A percentile compares a stretch with the other conserved stretches of the same genome.
phyloP scores from a whole-genome alignment of 2,797 vertebrate species.

The Peromyscus nudipes region DNA sequence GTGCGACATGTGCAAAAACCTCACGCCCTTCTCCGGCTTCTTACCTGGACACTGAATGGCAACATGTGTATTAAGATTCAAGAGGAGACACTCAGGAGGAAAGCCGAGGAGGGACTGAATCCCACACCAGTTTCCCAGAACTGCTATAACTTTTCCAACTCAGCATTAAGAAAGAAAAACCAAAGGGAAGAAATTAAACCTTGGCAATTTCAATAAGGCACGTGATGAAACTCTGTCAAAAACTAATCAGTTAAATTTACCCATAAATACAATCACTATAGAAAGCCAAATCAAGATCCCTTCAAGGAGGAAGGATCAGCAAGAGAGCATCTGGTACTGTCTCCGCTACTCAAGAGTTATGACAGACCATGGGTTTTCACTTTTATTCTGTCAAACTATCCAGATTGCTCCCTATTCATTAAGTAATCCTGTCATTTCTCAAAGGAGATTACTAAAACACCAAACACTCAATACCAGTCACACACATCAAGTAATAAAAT shows the following conservation, averaged over 20 bases:
- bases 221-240: slow-evolving; percentile 29
- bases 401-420: background rate
- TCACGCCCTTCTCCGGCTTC: background rate
- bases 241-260: slow-evolving; percentile 22
- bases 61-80: background rate
- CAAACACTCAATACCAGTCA: background rate
- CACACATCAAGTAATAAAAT: background rate
- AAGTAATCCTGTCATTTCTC: slow-evolving; percentile 1
- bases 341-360: background rate
- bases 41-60: background rate
- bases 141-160: background rate
- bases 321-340: background rate
- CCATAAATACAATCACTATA: background rate
- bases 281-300: background rate
- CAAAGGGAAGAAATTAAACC: background rate
- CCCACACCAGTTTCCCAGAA: background rate
- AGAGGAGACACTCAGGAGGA: background rate
- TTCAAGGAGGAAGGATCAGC: background rate
- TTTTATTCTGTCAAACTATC: slow-evolving; percentile 24
- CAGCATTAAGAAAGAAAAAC: slow-evolving; percentile 16
- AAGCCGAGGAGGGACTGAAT: background rate
- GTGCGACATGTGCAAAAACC: background rate
- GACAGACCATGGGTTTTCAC: background rate
- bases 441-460: background rate
- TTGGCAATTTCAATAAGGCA: background rate